Conservation (phyloP, 2,888 invertebrate genomes). For the Odontomyia ornata region DNA sequence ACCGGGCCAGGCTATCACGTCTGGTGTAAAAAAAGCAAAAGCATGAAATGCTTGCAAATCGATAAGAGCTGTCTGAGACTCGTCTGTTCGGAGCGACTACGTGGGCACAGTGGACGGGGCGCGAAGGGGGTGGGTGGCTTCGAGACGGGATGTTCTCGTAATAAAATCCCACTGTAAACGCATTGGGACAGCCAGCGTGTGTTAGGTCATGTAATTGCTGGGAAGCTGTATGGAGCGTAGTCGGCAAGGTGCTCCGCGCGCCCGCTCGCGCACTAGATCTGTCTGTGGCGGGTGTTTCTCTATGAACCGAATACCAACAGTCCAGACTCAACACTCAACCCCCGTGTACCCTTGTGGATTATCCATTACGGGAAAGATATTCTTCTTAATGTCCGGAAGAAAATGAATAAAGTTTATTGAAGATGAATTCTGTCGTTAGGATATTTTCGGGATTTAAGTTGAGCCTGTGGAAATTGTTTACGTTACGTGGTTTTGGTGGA, state of each 20-base stretch:
- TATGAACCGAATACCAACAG: background rate
- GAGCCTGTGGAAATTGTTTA: no score
- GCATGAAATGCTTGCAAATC: constrained; percentile 39
- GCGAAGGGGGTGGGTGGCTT: background rate
- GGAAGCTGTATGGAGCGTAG: background rate
- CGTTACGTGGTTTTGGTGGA: no score
- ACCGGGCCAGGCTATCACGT: constrained; percentile 19
- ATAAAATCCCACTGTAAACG: constrained; percentile 34
- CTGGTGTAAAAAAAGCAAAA: constrained; percentile 36
- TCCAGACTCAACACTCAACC: constrained; percentile 12
- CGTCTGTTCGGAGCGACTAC: constrained; percentile 19
- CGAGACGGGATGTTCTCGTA: constrained; percentile 35
- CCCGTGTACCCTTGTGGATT: background rate
- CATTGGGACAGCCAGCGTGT: constrained; percentile 26
- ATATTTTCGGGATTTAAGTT: background rate
- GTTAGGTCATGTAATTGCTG: constrained; percentile 36
- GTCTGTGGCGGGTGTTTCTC: background rate
- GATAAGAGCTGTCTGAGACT: constrained; percentile 43
- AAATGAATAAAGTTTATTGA: constrained; percentile 31
- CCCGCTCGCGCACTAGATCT: background rate
- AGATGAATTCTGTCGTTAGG: background rate
- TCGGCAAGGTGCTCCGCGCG: background rate
- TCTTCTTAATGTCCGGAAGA: constrained; percentile 18
- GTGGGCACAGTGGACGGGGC: background rate
- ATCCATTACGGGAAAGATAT: background rate